Percentiles rank a stretch among this genome's conserved stretches.
Evolutionary conservation across 2,113 vertebrate genomes (phyloP).

Genomic region (Setophaga kirtlandii): DNA sequence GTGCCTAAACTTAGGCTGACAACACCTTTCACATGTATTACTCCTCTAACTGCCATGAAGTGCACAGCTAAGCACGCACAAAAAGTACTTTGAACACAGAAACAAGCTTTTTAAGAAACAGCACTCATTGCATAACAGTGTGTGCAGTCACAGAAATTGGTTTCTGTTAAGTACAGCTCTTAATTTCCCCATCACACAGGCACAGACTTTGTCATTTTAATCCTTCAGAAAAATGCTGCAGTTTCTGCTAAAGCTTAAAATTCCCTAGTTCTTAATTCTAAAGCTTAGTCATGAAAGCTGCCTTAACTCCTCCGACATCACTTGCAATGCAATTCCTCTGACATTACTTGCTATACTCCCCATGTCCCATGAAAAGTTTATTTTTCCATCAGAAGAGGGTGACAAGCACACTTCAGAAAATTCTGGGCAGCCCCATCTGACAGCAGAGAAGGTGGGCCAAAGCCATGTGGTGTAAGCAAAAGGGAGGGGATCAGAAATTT

Average conservation of each 20-base stretch:
- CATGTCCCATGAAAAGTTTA: neutral
- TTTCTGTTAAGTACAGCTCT: neutral
- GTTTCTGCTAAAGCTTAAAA: slow-evolving; percentile 14
- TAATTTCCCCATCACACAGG: neutral
- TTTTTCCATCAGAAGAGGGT: neutral
- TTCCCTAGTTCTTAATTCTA: neutral
- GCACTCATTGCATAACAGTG: neutral
- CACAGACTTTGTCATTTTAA: neutral
- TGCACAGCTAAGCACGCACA: neutral
- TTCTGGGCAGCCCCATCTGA: neutral
- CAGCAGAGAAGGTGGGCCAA: neutral
- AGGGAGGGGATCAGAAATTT: neutral
- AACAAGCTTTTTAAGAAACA: neutral
- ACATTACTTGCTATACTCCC: neutral
- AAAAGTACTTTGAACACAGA: neutral
- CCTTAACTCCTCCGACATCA: neutral
- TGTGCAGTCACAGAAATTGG: neutral
- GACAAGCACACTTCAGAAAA: neutral
- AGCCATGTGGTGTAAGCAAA: neutral
- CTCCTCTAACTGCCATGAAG: neutral
- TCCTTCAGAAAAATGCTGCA: neutral
- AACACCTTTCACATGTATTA: neutral
- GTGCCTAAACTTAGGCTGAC: neutral
- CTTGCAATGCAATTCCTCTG: neutral
- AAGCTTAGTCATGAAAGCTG: neutral